A percentile compares a stretch with the other conserved stretches of the same genome.
These are phyloP conservation scores for Odontomyia ornata DNA, from an alignment of 2,888 invertebrate species.

Conservation along the genomic window DNA sequence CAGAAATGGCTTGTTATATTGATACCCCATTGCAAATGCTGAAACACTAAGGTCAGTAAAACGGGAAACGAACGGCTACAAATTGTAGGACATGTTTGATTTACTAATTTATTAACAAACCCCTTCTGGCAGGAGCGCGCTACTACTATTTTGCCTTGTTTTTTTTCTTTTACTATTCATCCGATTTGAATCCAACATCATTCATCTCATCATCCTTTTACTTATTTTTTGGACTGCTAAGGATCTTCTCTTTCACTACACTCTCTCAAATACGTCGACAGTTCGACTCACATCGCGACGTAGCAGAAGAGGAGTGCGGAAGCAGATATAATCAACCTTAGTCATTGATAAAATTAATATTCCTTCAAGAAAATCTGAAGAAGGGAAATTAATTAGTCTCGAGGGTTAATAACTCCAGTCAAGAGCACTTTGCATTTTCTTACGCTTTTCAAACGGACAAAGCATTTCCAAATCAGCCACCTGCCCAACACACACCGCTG, in stretches of 20 bases:
- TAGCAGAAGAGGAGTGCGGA: background rate
- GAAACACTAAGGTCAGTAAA: too few species aligned
- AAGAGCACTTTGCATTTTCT: background rate
- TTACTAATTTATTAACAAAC: too few species aligned
- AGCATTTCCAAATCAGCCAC: background rate
- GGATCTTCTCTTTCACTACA: background rate
- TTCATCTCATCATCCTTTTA: background rate
- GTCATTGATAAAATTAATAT: constrained; percentile 42
- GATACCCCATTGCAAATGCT: too few species aligned
- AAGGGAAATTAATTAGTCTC: constrained; percentile 39
- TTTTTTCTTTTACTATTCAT: background rate
- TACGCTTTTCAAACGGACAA: background rate
- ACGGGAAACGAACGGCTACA: too few species aligned
- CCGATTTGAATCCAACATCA: background rate
- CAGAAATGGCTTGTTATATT: too few species aligned
- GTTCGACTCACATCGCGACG: too few species aligned
- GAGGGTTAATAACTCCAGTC: constrained; percentile 41
- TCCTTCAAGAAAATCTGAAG: constrained; percentile 40
- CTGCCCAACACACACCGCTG: background rate
- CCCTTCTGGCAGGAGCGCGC: too few species aligned
- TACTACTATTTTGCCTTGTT: too few species aligned
- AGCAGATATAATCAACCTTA: constrained; percentile 21
- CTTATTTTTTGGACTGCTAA: background rate
- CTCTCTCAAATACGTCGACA: background rate
- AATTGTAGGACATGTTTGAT: too few species aligned